Base-by-base conservation (phyloP, 2,113 vertebrate genomes). In the Pycnonotus jocosus region DNA sequence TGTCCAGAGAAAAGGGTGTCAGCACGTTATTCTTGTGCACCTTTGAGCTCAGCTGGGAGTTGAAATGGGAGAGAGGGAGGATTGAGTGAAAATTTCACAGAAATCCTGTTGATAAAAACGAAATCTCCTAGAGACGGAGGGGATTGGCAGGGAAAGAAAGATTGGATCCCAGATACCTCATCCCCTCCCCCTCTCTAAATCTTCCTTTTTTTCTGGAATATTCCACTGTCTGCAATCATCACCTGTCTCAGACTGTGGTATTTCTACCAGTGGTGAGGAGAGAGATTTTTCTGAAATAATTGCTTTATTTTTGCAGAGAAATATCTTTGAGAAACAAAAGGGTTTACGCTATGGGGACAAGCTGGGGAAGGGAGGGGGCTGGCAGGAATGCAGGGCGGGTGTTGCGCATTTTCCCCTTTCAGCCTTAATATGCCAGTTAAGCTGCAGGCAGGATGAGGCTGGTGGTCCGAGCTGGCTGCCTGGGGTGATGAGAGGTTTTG, bases 181-280 rank as follows among this genome's bases (percentile, higher is more conserved):
- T 93, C 77, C 64, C 42, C n/a, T 86, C 66, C 79, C 87, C 65
- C 86, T 90, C 57, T 54, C 86, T 72, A 92, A 73, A 94, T 92
- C 82, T 80, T 82, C 69, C 30, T 58, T 80, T 81, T 73, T 91
- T 95, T 96, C 96, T 95, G 91, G 93, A 97, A 97, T 90, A 77
- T 97, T 97, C 96, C 70, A n/a, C 81, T 2, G 79, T 66, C 86
- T 95, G 85, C 6, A 47, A 90, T 92, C 72, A 91, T 91, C 86
- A 87, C 76, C 93, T 92, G 69, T 91, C 81, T 95, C 84, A 92
- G 86, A 76, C 72, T 84, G 23, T 94, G 88, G 73, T 91, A 73
- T 96, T 96, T 87, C 57, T 90, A 44, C 50, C 73, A 81, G 78
- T 77, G 69, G 74, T 87, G 78, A 92, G 65, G 73, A 68, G 45